These are phyloP conservation scores for Caenorhabditis sp. DNA, from an alignment of 2,888 invertebrate species.

Conservation along the genomic window DNA sequence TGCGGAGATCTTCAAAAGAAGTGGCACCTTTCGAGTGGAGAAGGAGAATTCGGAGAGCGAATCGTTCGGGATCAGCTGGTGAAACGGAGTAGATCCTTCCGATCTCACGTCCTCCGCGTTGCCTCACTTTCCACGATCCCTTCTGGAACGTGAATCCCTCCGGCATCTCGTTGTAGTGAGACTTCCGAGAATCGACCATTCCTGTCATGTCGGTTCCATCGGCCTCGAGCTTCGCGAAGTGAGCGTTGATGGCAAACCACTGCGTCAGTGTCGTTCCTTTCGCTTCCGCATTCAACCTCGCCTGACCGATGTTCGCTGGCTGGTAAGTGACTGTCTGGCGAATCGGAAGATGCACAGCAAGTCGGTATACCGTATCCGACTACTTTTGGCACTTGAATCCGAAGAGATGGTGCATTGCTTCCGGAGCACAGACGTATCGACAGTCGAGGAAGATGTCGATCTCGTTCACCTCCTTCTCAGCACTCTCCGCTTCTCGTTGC, in stretches of 20 bases:
- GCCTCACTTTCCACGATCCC: conserved; percentile 18
- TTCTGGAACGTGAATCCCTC: conserved; percentile 21
- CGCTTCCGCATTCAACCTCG: background rate
- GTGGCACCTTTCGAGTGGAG: conserved; percentile 27
- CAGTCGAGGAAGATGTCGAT: conserved; percentile 33
- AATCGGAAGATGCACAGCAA: background rate
- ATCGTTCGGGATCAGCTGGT: conserved; percentile 44
- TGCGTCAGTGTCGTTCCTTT: conserved; percentile 16
- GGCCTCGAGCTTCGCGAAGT: background rate
- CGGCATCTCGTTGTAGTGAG: conserved; percentile 36
- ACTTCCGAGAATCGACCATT: background rate
- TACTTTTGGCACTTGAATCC: background rate
- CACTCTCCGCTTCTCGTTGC: background rate
- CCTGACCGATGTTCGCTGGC: conserved; percentile 41
- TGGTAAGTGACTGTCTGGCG: background rate
- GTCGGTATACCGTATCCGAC: background rate
- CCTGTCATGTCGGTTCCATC: background rate
- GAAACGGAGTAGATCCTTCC: conserved; percentile 50
- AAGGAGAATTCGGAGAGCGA: conserved; percentile 32
- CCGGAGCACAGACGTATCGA: conserved; percentile 59
- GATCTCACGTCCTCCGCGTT: background rate
- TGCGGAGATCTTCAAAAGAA: conserved; percentile 32
- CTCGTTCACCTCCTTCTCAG: conserved; percentile 28
- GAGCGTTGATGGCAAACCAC: conserved; percentile 19
- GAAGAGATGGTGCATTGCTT: conserved; percentile 41